These are phyloP conservation scores for Andrena chrysosceles DNA, from an alignment of 2,888 invertebrate genomes.

Conservation along the genomic window DNA sequence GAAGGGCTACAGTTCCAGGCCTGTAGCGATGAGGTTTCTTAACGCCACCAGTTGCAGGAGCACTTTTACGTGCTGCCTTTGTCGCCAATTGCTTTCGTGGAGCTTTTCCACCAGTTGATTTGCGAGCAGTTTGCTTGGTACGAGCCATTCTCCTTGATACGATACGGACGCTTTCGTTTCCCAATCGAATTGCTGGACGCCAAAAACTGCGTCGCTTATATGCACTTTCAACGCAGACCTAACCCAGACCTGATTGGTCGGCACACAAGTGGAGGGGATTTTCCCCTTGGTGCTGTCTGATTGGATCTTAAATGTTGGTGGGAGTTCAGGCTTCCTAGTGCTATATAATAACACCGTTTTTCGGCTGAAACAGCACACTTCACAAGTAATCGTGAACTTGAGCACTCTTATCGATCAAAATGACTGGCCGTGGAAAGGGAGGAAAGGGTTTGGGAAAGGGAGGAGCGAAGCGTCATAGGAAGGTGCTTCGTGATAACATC, in stretches of 20 bases:
- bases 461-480: slow-evolving; percentile 93
- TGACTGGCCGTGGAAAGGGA: slow-evolving; percentile 92
- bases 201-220: background rate
- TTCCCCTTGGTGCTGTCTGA: background rate
- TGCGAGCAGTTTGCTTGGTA: slow-evolving; percentile 85
- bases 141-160: background rate
- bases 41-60: slow-evolving; percentile 90
- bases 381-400: too few relatives aligned
- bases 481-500: slow-evolving; percentile 86
- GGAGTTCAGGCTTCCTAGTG: background rate
- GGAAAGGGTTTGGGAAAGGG: slow-evolving; percentile 81
- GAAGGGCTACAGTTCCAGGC: slow-evolving; percentile 89
- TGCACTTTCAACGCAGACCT: background rate
- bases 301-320: background rate
- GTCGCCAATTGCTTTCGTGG: slow-evolving; percentile 90
- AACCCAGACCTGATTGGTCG: background rate
- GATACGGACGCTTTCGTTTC: too few relatives aligned
- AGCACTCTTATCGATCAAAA: background rate
- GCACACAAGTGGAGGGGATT: background rate
- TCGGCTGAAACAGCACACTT: background rate
- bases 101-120: slow-evolving; percentile 81
- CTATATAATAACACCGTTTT: background rate
- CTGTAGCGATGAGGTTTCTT: slow-evolving; percentile 91
- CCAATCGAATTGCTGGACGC: background rate
- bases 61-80: slow-evolving; percentile 90